Evolutionary conservation across 2,888 invertebrate species (phyloP).

Genomic region (Antheraea assamensis): DNA sequence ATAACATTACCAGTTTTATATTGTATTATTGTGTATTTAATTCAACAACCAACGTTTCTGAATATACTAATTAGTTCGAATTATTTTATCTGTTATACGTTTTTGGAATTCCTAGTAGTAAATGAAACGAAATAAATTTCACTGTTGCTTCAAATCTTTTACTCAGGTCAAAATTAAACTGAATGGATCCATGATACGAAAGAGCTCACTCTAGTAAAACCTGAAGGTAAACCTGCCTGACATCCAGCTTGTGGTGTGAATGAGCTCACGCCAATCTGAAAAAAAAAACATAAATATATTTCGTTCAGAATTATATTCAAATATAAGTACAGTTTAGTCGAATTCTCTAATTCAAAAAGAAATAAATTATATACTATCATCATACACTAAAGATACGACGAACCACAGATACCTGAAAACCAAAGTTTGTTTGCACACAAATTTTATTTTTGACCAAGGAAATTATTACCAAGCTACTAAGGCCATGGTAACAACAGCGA

Average conservation of each 20-base stretch:
- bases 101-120: too few relatives aligned
- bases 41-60: too few relatives aligned
- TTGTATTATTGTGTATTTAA: background rate
- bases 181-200: slow-evolving; percentile 55
- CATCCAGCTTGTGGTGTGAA: slow-evolving; percentile 57
- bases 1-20: background rate
- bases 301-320: background rate
- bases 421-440: too few relatives aligned
- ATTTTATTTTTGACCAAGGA: too few relatives aligned
- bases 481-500: too few relatives aligned
- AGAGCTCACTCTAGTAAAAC: slow-evolving; percentile 55
- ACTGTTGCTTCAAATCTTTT: background rate
- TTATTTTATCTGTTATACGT: too few relatives aligned
- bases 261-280: slow-evolving; percentile 53
- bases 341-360: too few relatives aligned
- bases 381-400: too few relatives aligned
- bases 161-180: slow-evolving; percentile 28
- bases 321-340: background rate
- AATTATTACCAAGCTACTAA: too few relatives aligned
- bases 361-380: too few relatives aligned
- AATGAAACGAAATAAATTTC: background rate
- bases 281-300: slow-evolving; percentile 18
- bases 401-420: too few relatives aligned
- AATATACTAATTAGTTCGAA: too few relatives aligned
- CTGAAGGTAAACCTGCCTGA: slow-evolving; percentile 51